Conservation (phyloP, 2,797 vertebrate genomes). For the Acanthopagrus latus region DNA sequence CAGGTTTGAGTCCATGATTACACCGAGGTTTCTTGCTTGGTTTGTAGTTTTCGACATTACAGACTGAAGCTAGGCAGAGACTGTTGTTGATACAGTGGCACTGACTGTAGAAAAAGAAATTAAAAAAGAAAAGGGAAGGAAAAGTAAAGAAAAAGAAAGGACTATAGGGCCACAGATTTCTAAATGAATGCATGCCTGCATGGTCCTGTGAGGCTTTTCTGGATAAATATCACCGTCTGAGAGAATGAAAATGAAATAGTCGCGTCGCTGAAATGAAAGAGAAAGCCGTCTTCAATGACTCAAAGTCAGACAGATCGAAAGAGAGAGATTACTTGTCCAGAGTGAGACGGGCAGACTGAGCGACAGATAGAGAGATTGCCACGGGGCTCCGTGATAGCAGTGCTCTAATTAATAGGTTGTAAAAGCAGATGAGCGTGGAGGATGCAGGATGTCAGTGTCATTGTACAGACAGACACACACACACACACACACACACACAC, state of each 20-base stretch:
- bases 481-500: not conserved
- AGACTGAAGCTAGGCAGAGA: too few species aligned
- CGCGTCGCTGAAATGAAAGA: slow-evolving; percentile 30
- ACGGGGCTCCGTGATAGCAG: slow-evolving; percentile 64
- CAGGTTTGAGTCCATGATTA: too few species aligned
- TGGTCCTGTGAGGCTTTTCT: not conserved
- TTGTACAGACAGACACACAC: slow-evolving; percentile 22
- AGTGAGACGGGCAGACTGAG: slow-evolving; percentile 20
- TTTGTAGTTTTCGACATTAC: too few species aligned
- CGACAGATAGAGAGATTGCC: slow-evolving; percentile 46
- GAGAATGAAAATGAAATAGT: slow-evolving; percentile 38
- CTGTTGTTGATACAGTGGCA: too few species aligned
- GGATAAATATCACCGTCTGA: not conserved
- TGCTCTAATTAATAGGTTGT: slow-evolving; percentile 81
- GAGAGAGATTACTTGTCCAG: slow-evolving; percentile 24
- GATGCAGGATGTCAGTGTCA: slow-evolving; percentile 67
- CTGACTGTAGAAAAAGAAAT: too few species aligned
- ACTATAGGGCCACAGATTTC: not conserved
- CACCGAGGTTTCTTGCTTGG: too few species aligned
- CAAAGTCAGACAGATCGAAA: slow-evolving; percentile 10
- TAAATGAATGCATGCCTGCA: not conserved
- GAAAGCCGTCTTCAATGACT: slow-evolving; percentile 22
- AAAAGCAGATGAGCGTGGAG: slow-evolving; percentile 76
- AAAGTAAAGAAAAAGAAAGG: slow-evolving; percentile 3
- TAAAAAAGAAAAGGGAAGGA: too few species aligned